Base-by-base conservation (phyloP, 2,113 vertebrate genomes). In the Baryphthengus martii region DNA sequence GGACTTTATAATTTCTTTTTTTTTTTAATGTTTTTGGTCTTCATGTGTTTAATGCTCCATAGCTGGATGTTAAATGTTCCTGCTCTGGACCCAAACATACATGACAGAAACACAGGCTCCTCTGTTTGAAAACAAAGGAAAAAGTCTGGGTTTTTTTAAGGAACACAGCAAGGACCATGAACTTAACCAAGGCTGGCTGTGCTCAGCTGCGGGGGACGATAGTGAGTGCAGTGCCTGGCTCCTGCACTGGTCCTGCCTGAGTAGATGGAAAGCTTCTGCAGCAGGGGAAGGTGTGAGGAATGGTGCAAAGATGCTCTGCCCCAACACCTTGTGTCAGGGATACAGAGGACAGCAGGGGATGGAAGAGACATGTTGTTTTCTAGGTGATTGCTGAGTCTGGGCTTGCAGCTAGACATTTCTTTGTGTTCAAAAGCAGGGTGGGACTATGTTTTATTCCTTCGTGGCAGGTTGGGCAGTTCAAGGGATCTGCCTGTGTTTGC, bases 161-260 rank as follows among this genome's bases (percentile, higher is more conserved):
- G 16, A 40, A 39, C 76, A 40, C 6, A 20, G 29, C 11, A 65
- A 53, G 44, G 16, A 71, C 3, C 28, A 24, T 18, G 37, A 37
- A 33, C 6, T 31, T 73, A 73, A 61, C 21, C 17, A 28, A 53
- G 45, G 10, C 17, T 33, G 37, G 18, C 21, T 52, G 33, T 40
- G 81, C 33, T 66, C 28, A 29, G 24, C 11, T 37, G 31, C 17
- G 33, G 35, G 21, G 23, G 31, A 3, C 0, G 2, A 33, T 13
- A 40, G 74, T 3, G 6, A 11, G 6, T 3, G 1, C 58, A n/a
- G 33, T 1, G 2, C 23, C 28, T 8, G 16, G n/a, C 52, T 73
- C 53, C 24, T 2, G 3, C 26, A 70, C 63, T 28, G 33, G 15
- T 77, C 55, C 35, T 66, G 14, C 55, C 53, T 35, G 40, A 11